These are phyloP conservation scores for Linyphia triangularis DNA, from an alignment of 2,888 invertebrate species.

Conservation along the genomic window DNA sequence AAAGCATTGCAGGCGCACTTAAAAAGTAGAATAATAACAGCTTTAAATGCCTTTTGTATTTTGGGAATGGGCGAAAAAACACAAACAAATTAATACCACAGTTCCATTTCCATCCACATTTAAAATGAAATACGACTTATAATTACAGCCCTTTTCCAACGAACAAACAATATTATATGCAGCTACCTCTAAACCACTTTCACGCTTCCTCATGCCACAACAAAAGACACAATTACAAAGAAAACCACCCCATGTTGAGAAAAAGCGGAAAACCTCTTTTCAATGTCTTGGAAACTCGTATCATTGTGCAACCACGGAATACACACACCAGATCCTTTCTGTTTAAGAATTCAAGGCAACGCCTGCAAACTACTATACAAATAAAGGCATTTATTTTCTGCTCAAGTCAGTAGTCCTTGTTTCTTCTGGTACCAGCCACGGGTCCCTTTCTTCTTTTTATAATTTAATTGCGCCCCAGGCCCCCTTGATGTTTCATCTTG, in stretches of 20 bases:
- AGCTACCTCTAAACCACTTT: neutral
- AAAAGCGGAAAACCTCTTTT: neutral
- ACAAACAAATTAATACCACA: neutral
- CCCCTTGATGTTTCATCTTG: neutral
- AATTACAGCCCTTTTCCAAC: neutral
- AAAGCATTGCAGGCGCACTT: no score
- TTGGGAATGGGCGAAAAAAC: neutral
- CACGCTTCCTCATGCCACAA: constrained; percentile 4
- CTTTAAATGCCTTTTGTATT: no score
- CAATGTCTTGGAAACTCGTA: neutral
- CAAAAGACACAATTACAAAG: neutral
- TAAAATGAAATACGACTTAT: neutral
- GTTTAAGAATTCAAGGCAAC: constrained; percentile 26
- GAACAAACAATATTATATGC: neutral
- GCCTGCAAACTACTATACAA: constrained; percentile 56
- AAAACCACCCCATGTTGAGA: constrained; percentile 3
- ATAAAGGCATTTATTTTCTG: constrained; percentile 71
- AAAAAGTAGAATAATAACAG: no score
- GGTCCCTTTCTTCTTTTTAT: constrained; percentile 24
- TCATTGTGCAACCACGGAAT: neutral
- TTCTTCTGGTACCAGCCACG: constrained; percentile 39
- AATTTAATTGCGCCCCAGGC: constrained; percentile 57
- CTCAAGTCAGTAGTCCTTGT: constrained; percentile 69
- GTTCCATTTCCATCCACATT: neutral
- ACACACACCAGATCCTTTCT: neutral